Percentiles rank a stretch among this genome's conserved stretches.
Conservation (phyloP, 2,888 invertebrate species). For the Caenorhabditis panamensis region DNA sequence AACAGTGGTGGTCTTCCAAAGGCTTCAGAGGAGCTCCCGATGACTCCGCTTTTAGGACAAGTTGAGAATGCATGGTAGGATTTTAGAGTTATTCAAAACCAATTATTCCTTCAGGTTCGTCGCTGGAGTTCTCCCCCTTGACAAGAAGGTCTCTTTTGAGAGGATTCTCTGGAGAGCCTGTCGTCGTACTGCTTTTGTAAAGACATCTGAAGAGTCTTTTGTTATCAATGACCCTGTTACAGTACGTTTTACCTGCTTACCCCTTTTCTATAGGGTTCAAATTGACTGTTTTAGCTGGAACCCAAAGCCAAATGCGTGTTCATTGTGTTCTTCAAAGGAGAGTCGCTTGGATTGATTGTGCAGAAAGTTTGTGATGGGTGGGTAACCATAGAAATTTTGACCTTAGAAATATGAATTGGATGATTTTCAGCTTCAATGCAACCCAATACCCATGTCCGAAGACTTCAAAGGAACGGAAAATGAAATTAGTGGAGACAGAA, state of each 20-base stretch:
- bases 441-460: constrained; percentile 98
- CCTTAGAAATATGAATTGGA: neutral
- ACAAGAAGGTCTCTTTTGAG: constrained; percentile 94
- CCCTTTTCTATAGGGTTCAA: too few relatives aligned
- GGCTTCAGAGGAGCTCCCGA: constrained; percentile 51
- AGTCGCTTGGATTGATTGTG: constrained; percentile 94
- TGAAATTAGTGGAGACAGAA: constrained; percentile 98
- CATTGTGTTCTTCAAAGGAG: constrained; percentile 88
- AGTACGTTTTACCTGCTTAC: too few relatives aligned
- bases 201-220: constrained; percentile 93
- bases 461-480: constrained; percentile 93
- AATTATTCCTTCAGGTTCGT: too few relatives aligned
- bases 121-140: constrained; percentile 94
- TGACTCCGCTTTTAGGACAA: constrained; percentile 57
- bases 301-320: constrained; percentile 90
- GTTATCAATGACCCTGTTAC: constrained; percentile 93
- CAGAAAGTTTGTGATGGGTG: constrained; percentile 98
- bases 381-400: constrained; percentile 53
- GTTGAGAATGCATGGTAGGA: constrained; percentile 63
- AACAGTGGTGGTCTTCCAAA: constrained; percentile 17
- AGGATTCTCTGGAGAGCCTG: constrained; percentile 98
- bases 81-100: neutral
- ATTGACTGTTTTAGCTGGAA: constrained; percentile 40
- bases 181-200: constrained; percentile 94
- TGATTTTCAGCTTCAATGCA: constrained; percentile 89